phyloP scores from a whole-genome alignment of 2,888 invertebrate genomes.

The Exocentrus adspersus region DNA sequence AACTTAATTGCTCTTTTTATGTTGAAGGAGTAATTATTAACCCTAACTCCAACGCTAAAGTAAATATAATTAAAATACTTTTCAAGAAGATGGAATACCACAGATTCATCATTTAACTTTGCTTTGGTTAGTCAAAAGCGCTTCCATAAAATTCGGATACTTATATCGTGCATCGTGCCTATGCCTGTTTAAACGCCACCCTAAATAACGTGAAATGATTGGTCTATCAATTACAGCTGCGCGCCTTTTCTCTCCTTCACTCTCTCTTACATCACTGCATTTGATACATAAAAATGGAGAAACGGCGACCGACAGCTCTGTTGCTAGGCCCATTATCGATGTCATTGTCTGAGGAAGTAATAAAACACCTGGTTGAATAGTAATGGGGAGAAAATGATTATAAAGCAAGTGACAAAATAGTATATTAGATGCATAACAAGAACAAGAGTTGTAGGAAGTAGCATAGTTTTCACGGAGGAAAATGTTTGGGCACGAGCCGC shows the following conservation, averaged over 20 bases:
- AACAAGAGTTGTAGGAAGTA: no score
- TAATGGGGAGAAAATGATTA: no score
- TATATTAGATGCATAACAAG: no score
- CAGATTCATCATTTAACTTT: neutral
- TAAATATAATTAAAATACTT: neutral
- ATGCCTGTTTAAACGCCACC: constrained; percentile 11
- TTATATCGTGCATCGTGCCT: no score
- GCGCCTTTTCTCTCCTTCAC: constrained; percentile 6
- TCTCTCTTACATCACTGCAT: constrained; percentile 18
- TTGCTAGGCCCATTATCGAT: constrained; percentile 34
- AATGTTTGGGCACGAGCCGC: no score
- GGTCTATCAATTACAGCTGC: constrained; percentile 14
- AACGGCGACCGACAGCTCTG: constrained; percentile 19
- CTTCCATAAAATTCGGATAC: constrained; percentile 7
- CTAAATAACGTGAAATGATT: constrained; percentile 14
- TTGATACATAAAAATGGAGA: constrained; percentile 16
- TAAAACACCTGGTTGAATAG: neutral
- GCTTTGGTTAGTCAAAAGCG: constrained; percentile 6
- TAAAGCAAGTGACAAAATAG: no score
- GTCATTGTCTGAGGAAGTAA: constrained; percentile 16
- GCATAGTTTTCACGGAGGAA: no score
- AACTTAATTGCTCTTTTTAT: neutral
- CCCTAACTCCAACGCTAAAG: neutral
- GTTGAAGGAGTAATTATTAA: neutral
- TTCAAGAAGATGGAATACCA: neutral